Evolutionary conservation across 2,797 vertebrate species (phyloP).

Genomic region (Erithacus rubecula): DNA sequence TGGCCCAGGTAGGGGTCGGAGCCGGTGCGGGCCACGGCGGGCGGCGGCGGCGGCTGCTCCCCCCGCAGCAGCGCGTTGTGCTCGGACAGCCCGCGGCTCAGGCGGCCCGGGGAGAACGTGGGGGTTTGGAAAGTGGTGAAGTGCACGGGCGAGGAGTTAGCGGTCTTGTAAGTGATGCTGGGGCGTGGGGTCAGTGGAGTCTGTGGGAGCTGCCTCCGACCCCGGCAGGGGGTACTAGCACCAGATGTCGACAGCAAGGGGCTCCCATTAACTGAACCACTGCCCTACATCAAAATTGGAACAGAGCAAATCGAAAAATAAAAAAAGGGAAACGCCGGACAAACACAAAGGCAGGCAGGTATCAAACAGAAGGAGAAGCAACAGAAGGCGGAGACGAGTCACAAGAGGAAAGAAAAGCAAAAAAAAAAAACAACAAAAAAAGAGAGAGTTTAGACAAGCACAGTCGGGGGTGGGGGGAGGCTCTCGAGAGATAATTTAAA

Average conservation of each 20-base stretch:
- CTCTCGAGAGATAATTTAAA: constrained; percentile 61
- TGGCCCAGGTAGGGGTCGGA: constrained; percentile 88
- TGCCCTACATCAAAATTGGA: constrained; percentile 91
- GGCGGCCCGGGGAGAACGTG: constrained; percentile 82
- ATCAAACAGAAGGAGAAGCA: constrained; percentile 56
- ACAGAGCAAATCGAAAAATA: constrained; percentile 87
- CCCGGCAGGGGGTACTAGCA: constrained; percentile 89
- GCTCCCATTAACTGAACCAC: constrained; percentile 91
- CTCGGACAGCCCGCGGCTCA: constrained; percentile 91
- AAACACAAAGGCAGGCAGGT: constrained; percentile 54
- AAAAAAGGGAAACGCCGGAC: constrained; percentile 55
- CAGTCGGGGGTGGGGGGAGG: constrained; percentile 34
- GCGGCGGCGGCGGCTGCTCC: constrained; percentile 76
- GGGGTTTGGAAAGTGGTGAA: constrained; percentile 76
- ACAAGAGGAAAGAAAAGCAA: constrained; percentile 57
- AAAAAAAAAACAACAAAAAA: constrained; percentile 16
- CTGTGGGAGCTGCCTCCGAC: constrained; percentile 95
- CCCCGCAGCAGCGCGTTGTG: constrained; percentile 86
- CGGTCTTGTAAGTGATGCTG: constrained; percentile 93
- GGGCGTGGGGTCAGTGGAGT: constrained; percentile 91
- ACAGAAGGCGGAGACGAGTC: constrained; percentile 37
- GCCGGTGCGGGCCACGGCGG: constrained; percentile 82
- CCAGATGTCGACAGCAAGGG: constrained; percentile 86
- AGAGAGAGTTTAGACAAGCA: constrained; percentile 70
- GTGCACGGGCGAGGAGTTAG: constrained; percentile 91